Percentiles rank a stretch among this genome's conserved stretches.
Evolutionary conservation across 2,113 vertebrate genomes (phyloP).

Genomic region (Burhinus oedicnemus): DNA sequence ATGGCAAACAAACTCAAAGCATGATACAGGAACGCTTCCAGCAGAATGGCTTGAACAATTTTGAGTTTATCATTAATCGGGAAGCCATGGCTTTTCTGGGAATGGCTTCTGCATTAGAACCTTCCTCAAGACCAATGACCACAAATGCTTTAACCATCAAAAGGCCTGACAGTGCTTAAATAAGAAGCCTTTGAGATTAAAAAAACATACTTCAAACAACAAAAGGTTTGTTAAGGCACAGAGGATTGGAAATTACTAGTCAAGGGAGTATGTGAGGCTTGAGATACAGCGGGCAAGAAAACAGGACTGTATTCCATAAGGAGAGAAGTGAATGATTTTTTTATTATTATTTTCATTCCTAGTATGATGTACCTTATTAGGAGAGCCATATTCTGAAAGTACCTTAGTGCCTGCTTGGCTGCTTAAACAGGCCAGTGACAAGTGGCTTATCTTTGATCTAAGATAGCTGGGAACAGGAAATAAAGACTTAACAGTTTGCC

Average conservation of each 20-base stretch:
- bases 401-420: neutral
- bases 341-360: neutral
- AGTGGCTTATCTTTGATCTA: neutral
- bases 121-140: neutral
- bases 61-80: slow-evolving; percentile 31
- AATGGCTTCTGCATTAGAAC: neutral
- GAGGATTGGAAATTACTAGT: neutral
- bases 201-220: neutral
- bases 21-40: neutral
- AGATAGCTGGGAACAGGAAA: slow-evolving; percentile 55
- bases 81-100: neutral
- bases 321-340: neutral
- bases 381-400: neutral
- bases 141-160: neutral
- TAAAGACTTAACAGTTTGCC: neutral
- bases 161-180: neutral
- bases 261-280: neutral
- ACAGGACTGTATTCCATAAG: neutral
- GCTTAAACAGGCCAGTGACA: neutral
- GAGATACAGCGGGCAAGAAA: neutral
- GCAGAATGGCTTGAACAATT: neutral
- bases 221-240: neutral
- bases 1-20: neutral
- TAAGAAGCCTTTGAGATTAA: neutral
- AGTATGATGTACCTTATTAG: neutral